Conservation (phyloP, 1,140 invertebrate genomes). For the Penaeus indicus region DNA sequence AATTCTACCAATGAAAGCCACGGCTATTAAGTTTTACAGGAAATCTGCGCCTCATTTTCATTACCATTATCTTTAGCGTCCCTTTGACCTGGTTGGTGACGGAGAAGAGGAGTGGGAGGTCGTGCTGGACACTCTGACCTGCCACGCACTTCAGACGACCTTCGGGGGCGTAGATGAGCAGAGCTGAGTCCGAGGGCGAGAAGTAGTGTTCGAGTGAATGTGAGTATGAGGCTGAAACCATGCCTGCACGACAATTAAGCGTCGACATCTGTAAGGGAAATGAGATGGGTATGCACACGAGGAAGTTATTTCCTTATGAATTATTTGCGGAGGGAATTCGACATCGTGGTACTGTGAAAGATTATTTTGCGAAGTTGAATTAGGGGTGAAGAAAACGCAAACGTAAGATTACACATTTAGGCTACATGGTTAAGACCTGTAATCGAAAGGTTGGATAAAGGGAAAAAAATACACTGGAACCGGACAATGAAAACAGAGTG, state of each 20-base stretch:
- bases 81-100: background rate
- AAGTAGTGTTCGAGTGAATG: background rate
- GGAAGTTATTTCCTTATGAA: too few relatives aligned
- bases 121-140: background rate
- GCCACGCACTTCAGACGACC: background rate
- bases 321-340: too few relatives aligned
- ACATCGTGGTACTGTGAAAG: too few relatives aligned
- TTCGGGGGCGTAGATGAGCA: constrained; percentile 18
- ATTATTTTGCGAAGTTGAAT: too few relatives aligned
- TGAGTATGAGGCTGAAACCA: background rate
- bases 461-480: too few relatives aligned
- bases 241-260: too few relatives aligned
- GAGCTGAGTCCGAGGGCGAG: constrained; percentile 21
- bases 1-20: background rate
- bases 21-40: background rate
- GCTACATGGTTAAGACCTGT: too few relatives aligned
- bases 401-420: too few relatives aligned
- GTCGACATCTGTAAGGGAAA: background rate
- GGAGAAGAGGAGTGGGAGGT: background rate
- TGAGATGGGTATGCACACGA: background rate
- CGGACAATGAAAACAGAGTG: too few relatives aligned
- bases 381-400: too few relatives aligned
- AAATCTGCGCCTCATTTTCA: background rate
- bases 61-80: constrained; percentile 26
- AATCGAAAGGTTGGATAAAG: too few relatives aligned